Evolutionary conservation across 2,888 invertebrate species (phyloP).

Genomic region (Stramonita haemastoma): DNA sequence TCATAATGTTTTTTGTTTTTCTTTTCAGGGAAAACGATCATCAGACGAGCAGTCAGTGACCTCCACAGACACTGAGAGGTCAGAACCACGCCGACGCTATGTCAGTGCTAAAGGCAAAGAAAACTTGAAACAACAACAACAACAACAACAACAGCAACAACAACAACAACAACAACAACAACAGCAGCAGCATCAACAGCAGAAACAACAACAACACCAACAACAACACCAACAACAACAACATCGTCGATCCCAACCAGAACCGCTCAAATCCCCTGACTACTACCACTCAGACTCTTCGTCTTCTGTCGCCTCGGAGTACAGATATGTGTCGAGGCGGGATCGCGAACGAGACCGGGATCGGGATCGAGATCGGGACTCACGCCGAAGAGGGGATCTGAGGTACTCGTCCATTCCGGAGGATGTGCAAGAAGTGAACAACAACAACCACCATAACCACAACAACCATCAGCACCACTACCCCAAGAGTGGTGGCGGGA

Average conservation of each 20-base stretch:
- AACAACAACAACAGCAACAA: neutral
- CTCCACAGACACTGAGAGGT: constrained; percentile 31
- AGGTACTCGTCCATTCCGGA: constrained; percentile 34
- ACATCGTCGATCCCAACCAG: neutral
- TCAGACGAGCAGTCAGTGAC: constrained; percentile 44
- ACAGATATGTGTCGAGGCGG: constrained; percentile 5
- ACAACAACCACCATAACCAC: constrained; percentile 42
- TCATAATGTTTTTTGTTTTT: neutral
- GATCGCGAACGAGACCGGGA: constrained; percentile 2
- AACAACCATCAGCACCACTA: constrained; percentile 39
- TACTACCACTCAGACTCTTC: constrained; percentile 31
- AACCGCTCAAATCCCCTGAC: neutral
- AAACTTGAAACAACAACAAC: neutral
- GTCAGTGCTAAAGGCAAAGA: constrained; percentile 27
- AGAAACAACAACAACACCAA: neutral
- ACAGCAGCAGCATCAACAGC: neutral
- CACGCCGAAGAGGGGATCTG: neutral
- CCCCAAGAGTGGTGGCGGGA: neutral
- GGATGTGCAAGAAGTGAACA: constrained; percentile 49
- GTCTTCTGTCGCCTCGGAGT: constrained; percentile 31
- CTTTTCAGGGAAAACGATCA: constrained; percentile 22
- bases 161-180: neutral
- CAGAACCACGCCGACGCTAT: constrained; percentile 33
- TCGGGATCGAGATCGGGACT: neutral
- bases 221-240: neutral